Conservation (phyloP, 2,113 vertebrate genomes). For the rat (Rattus norvegicus) region DNA sequence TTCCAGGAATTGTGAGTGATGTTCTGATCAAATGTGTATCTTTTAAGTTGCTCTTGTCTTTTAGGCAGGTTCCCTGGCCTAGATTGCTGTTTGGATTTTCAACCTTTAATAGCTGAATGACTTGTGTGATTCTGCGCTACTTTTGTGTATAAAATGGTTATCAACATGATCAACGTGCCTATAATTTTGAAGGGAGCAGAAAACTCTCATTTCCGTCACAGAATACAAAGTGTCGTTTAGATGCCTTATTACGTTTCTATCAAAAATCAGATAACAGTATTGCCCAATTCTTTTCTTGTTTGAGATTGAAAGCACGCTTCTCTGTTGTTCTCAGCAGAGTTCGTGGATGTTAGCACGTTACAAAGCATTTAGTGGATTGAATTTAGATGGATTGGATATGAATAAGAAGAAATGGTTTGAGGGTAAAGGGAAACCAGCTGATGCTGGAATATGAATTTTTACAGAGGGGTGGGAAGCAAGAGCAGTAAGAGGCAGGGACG, state of each 20-base stretch:
- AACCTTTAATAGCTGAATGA: slow-evolving; percentile 38
- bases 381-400: background rate
- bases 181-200: slow-evolving; percentile 18
- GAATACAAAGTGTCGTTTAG: slow-evolving; percentile 18
- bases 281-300: background rate
- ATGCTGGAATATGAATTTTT: slow-evolving; percentile 24
- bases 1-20: slow-evolving; percentile 60
- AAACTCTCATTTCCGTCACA: background rate
- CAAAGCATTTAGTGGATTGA: background rate
- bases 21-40: slow-evolving; percentile 39
- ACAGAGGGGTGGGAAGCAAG: background rate
- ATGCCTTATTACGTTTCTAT: background rate
- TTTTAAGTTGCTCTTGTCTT: slow-evolving; percentile 53
- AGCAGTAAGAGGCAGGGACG: background rate
- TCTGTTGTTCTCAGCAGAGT: background rate
- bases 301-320: background rate
- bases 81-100: slow-evolving; percentile 56
- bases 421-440: background rate
- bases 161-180: slow-evolving; percentile 27
- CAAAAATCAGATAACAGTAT: background rate
- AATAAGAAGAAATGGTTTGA: background rate
- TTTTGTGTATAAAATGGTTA: slow-evolving; percentile 52
- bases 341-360: background rate
- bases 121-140: background rate
- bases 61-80: background rate